Base-by-base conservation (phyloP, 1,140 invertebrate species). In the Chymomyza costata region DNA sequence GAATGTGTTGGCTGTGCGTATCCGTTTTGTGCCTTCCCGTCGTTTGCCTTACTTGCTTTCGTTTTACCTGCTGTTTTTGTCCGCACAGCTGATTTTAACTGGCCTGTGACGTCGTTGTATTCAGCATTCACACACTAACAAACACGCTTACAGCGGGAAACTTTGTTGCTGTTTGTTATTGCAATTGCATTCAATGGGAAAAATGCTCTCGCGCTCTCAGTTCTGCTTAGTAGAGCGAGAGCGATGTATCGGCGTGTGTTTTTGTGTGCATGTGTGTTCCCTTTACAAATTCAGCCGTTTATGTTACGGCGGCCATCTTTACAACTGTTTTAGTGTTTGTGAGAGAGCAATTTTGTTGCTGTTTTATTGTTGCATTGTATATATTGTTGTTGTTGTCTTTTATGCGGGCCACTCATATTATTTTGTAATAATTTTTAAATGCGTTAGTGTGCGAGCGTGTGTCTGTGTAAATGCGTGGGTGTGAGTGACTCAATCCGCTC, bases 251-350 rank as follows among this genome's bases (percentile, higher is more conserved):
- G 34, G 15, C 6, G 32, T 44, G 37, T 35, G 52, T 45, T 25
- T 6, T 31, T 51, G 50, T 61, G 28, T 65, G 39, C 10, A n/a
- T n/a, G 39, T 60, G 55, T 31, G 52, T 60, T 39, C 55, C 50
- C 46, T 32, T 61, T 70, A 66, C 61, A 76, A 64, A 76, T 78
- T 78, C 73, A 78, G 71, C 71, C 44, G 46, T 73, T 62, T 70
- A 73, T 65, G 38, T 48, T 30, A 54, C 49, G 74, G 73, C 73
- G 74, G 73, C 73, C 73, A 80, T 80, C 73, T 80, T 80, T 80
- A 80, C 73, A 73, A 80, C 67, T 56, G 61, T 55, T 54, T 58
- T 38, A 34, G 41, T 46, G 44, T 46, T 19, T 30, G 11, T 3
- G 8, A 32, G 25, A 59, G 25, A 37, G 37, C 6, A n/a, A 15